Evolutionary conservation across 1,140 invertebrate genomes (phyloP).

Genomic region (Oppia nitens): DNA sequence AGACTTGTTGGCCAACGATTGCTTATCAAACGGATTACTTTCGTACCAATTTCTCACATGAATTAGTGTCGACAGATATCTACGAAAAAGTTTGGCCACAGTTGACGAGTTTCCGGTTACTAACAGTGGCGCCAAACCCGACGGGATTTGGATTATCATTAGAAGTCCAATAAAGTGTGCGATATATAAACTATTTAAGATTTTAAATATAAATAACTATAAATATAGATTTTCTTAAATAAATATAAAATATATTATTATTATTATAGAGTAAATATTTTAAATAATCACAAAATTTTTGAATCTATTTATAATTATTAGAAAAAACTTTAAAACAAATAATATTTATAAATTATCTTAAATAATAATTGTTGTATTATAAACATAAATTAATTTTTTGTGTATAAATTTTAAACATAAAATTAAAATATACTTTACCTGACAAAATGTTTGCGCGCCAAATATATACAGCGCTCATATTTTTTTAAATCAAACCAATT

Average conservation of each 20-base stretch:
- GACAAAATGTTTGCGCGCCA: background rate
- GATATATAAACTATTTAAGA: background rate
- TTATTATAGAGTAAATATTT: no score
- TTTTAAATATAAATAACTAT: background rate
- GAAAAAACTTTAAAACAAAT: no score
- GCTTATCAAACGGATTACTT: slow-evolving; percentile 36
- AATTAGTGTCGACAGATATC: slow-evolving; percentile 52
- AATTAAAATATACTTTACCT: background rate
- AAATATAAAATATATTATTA: no score
- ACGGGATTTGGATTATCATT: background rate
- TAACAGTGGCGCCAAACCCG: slow-evolving; percentile 25
- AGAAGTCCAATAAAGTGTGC: background rate
- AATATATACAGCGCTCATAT: background rate
- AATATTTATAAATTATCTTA: no score
- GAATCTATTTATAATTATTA: no score
- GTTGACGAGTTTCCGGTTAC: slow-evolving; percentile 33
- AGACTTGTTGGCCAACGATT: slow-evolving; percentile 30
- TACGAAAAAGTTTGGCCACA: slow-evolving; percentile 42
- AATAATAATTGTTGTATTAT: no score
- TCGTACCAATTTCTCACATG: slow-evolving; percentile 58
- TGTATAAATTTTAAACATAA: no score
- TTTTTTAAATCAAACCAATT: background rate
- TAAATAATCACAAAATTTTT: no score
- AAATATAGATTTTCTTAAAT: no score
- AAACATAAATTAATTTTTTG: no score